Percentiles rank a stretch among this genome's conserved stretches.
These are phyloP conservation scores for Caenorhabditis plicata DNA, from an alignment of 2,888 invertebrate genomes.

Conservation along the genomic window DNA sequence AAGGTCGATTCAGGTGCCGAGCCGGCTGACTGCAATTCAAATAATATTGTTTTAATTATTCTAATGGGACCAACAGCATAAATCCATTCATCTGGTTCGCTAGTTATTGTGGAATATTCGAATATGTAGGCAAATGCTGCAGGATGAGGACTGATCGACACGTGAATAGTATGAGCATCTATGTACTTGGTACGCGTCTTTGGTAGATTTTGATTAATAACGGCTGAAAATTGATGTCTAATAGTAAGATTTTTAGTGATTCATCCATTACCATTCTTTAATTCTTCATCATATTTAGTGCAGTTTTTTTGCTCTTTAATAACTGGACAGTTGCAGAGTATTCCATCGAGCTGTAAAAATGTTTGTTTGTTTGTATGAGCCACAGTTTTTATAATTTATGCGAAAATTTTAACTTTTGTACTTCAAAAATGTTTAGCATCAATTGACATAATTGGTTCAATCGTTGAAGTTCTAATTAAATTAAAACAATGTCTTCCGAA, in stretches of 20 bases:
- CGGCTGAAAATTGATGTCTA: constrained; percentile 23
- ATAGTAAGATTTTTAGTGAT: neutral
- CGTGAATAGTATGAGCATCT: constrained; percentile 51
- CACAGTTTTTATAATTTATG: neutral
- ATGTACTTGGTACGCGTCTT: constrained; percentile 39
- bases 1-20: constrained; percentile 54
- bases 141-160: constrained; percentile 44
- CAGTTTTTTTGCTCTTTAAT: constrained; percentile 37
- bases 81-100: constrained; percentile 54
- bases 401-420: too few relatives aligned
- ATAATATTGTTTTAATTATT: too few relatives aligned
- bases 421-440: too few relatives aligned
- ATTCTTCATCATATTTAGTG: constrained; percentile 39
- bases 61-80: constrained; percentile 61
- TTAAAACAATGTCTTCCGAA: too few relatives aligned
- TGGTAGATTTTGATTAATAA: constrained; percentile 33
- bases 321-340: constrained; percentile 56
- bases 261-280: constrained; percentile 3
- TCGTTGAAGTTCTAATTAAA: too few relatives aligned
- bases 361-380: neutral
- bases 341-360: constrained; percentile 43
- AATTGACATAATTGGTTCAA: too few relatives aligned
- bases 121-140: constrained; percentile 62
- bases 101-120: constrained; percentile 57
- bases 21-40: constrained; percentile 54